Base-by-base conservation (phyloP, 2,888 invertebrate species). In the Tachina lurida region DNA sequence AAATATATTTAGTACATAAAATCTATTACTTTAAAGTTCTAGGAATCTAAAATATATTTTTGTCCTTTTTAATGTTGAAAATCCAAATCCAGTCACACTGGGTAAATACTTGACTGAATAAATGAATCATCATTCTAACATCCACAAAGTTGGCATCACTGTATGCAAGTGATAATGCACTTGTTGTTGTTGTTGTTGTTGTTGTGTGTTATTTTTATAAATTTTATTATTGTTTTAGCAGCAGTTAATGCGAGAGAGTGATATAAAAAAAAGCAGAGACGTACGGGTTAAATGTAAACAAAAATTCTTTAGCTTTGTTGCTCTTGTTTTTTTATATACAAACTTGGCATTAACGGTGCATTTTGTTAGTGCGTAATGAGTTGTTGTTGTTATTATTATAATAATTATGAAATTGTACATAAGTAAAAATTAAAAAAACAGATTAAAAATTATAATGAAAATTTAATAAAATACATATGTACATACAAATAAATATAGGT, bases 331-430 rank as follows among this genome's bases (percentile, higher is more conserved):
- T 5, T 31, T 1, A 0, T 7, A 31, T 31, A 31, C 31, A 31
- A 31, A 31, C 31, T 31, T 31, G 31, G 31, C 5, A 31, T 31
- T 31, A 31, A 31, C 31, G 31, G 19, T 73, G 52, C 41, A 54
- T 39, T 62, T 62, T 79, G n/a, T 52, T 71, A 43, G 49, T 52
- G 39, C 4, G 19, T 60, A 17, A 49, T 43, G 2, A 31, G 10
- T 9, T 67, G 47, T 49, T 60, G 43, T 71, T 43, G 8, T 47
- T 65, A 39, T 68, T 62, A 9, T 56, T 63, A 45, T 65, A 58
- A 67, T 60, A 73, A 73, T 78, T 77, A 83, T 73, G 65, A n/a
- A 77, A 77, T 63, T 76, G 49, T 71, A 31, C 31, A 31, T 31
- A 7, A n/a, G n/a, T n/a, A 13, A 15, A 17, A 60, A 60, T 12